These are phyloP conservation scores for Protobothrops flavoviridis DNA, from an alignment of 2,113 vertebrate species.

Conservation along the genomic window DNA sequence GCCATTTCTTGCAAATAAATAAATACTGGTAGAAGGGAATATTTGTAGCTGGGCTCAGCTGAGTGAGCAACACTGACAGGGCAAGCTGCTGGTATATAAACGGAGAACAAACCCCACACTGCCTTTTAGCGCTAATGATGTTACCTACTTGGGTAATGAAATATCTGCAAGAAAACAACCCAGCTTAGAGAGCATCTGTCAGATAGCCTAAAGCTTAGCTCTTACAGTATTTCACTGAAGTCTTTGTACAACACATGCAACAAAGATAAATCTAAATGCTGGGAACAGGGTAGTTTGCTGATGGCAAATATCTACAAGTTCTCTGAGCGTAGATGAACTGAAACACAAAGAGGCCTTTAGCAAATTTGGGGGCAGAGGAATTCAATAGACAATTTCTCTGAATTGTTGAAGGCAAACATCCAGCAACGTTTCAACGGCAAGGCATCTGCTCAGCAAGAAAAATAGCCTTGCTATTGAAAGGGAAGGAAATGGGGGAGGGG, in stretches of 20 bases:
- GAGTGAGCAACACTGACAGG: background rate
- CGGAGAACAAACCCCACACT: background rate
- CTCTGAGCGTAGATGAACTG: background rate
- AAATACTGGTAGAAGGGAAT: background rate
- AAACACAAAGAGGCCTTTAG: background rate
- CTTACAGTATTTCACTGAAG: constrained; percentile 15
- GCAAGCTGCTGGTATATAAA: background rate
- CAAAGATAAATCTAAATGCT: background rate
- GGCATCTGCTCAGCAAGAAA: background rate
- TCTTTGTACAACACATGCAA: constrained; percentile 15
- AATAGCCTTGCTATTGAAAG: background rate
- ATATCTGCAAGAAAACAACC: background rate
- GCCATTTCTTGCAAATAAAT: background rate
- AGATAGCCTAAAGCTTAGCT: background rate
- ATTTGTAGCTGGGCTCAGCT: background rate
- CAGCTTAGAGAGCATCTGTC: background rate
- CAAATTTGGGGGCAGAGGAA: background rate
- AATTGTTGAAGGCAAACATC: background rate
- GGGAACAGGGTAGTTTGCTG: background rate
- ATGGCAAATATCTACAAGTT: background rate
- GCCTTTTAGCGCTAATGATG: background rate
- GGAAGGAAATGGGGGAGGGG: background rate
- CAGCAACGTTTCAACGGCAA: background rate
- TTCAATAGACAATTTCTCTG: background rate
- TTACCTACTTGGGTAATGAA: background rate